A percentile compares a stretch with the other conserved stretches of the same genome.
These are phyloP conservation scores for Rhinolophus sinicus DNA, from an alignment of 2,113 vertebrate species.

Conservation along the genomic window DNA sequence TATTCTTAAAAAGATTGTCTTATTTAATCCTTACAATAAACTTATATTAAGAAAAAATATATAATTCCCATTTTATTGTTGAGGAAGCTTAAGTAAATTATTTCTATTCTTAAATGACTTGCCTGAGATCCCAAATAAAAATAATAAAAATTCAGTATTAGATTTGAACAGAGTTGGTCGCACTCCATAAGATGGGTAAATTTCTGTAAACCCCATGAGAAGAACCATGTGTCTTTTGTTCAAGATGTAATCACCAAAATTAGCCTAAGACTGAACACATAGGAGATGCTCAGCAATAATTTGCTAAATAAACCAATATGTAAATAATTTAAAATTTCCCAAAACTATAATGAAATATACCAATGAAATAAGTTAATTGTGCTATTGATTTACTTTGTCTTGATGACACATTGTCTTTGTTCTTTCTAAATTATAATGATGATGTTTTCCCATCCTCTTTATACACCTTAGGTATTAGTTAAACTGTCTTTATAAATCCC, in stretches of 20 bases:
- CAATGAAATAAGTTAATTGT: background rate
- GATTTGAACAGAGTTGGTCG: background rate
- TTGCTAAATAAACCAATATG: background rate
- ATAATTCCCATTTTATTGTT: background rate
- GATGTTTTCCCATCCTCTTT: background rate
- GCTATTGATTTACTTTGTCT: background rate
- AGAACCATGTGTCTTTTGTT: background rate
- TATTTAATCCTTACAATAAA: background rate
- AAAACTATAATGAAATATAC: background rate
- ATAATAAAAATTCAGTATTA: background rate
- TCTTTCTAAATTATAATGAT: conserved; percentile 12
- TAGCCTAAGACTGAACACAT: background rate
- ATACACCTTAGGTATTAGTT: background rate
- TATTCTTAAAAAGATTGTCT: background rate
- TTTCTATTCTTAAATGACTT: conserved; percentile 21
- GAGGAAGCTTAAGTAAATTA: background rate
- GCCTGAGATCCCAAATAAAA: background rate
- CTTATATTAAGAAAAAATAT: background rate
- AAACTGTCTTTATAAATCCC: background rate
- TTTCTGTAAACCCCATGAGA: background rate
- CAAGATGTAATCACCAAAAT: background rate
- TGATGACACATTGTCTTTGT: background rate
- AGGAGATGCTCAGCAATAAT: background rate
- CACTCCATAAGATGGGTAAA: background rate
- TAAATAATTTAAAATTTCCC: background rate